phyloP scores from a whole-genome alignment of 2,797 vertebrate species.

The Urocyon cinereoargenteus region DNA sequence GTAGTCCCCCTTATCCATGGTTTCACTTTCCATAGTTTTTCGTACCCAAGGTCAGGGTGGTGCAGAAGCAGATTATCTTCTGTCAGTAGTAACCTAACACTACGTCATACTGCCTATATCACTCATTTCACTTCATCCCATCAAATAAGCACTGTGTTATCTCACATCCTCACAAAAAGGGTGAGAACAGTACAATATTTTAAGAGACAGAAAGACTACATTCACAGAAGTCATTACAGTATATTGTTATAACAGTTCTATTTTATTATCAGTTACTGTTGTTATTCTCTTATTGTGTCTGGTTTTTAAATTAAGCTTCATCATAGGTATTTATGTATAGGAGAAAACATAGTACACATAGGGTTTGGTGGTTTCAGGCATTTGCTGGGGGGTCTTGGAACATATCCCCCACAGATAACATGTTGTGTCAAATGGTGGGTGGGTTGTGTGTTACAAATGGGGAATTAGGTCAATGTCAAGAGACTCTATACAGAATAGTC shows the following conservation, averaged over 20 bases:
- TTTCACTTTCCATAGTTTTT: background rate
- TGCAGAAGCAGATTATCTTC: background rate
- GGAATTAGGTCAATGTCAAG: background rate
- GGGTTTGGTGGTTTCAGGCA: background rate
- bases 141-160: background rate
- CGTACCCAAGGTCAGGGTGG: background rate
- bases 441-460: background rate
- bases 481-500: background rate
- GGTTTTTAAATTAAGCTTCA: background rate
- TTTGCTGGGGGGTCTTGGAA: background rate
- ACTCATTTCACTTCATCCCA: background rate
- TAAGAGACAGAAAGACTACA: background rate
- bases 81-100: background rate
- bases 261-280: background rate
- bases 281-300: background rate
- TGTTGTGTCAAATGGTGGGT: background rate
- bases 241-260: background rate
- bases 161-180: background rate
- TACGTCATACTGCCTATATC: background rate
- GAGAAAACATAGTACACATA: background rate
- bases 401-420: background rate
- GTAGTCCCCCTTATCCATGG: background rate
- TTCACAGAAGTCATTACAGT: background rate
- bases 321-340: background rate
- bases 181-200: background rate